Percentiles rank a stretch among this genome's conserved stretches.
These are phyloP conservation scores for Galerucella calmariensis DNA, from an alignment of 2,888 invertebrate genomes.

Conservation along the genomic window DNA sequence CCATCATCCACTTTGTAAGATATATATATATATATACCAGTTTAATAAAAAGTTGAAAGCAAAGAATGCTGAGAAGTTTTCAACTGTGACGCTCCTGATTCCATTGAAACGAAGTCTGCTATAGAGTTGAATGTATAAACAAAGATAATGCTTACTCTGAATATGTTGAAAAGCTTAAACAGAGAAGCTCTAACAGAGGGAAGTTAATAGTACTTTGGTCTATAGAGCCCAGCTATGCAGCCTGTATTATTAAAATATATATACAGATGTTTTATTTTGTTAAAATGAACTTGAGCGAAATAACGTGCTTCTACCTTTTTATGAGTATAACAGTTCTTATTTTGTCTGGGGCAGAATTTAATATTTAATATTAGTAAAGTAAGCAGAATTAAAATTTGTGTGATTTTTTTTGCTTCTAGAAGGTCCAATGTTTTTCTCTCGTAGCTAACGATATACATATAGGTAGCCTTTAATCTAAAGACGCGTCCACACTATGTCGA, in stretches of 20 bases:
- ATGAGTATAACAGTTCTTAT: neutral
- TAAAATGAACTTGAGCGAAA: neutral
- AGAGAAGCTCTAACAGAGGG: neutral
- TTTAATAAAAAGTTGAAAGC: no score
- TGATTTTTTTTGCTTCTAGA: neutral
- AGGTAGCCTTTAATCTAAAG: no score
- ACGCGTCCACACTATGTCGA: no score
- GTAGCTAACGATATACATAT: neutral
- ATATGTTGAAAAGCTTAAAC: neutral
- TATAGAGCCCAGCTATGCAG: neutral
- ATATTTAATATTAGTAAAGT: neutral
- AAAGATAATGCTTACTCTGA: constrained; percentile 9
- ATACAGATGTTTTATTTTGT: constrained; percentile 13
- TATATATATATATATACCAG: no score
- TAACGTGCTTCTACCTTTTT: neutral
- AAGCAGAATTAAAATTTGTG: neutral
- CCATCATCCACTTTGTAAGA: no score
- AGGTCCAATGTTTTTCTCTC: neutral
- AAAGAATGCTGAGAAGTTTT: no score
- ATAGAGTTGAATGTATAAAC: neutral
- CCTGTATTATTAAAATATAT: constrained; percentile 7
- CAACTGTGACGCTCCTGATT: neutral
- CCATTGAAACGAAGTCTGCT: neutral
- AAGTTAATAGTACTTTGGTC: constrained; percentile 9
- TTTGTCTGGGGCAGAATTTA: neutral